Evolutionary conservation across 2,888 invertebrate species (phyloP).

Genomic region (Parnassius glacialis): DNA sequence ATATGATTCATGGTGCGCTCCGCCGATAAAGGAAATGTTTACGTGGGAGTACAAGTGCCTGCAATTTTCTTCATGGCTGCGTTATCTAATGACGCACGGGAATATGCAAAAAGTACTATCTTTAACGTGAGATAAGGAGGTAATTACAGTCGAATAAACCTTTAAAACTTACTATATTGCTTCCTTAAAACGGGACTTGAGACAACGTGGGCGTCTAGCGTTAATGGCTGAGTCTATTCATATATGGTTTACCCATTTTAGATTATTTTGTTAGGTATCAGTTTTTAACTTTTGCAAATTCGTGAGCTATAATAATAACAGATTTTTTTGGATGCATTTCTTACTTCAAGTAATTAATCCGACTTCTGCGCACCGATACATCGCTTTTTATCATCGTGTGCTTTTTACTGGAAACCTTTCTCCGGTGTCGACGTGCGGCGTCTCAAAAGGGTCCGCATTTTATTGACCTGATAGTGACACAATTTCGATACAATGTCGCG

Average conservation of each 20-base stretch:
- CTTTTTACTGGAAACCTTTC: conserved; percentile 50
- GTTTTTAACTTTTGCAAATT: too few relatives aligned
- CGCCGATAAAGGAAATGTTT: conserved; percentile 44
- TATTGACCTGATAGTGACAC: conserved; percentile 50
- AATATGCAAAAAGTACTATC: conserved; percentile 47
- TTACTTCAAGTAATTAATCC: conserved; percentile 22
- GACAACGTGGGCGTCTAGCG: conserved; percentile 38
- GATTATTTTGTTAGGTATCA: too few relatives aligned
- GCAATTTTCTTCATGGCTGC: conserved; percentile 56
- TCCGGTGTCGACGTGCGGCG: conserved; percentile 39
- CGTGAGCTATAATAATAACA: too few relatives aligned
- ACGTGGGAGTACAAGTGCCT: conserved; percentile 43
- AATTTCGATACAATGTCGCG: conserved; percentile 46
- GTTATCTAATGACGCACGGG: conserved; percentile 48
- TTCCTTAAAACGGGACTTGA: conserved; percentile 37
- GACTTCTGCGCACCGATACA: conserved; percentile 42
- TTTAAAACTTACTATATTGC: conserved; percentile 42
- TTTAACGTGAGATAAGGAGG: conserved; percentile 41
- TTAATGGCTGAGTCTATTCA: conserved; percentile 35
- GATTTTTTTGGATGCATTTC: neutral
- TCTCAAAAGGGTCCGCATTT: conserved; percentile 55
- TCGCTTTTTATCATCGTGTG: conserved; percentile 39
- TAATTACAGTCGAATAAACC: conserved; percentile 39
- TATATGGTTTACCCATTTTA: neutral
- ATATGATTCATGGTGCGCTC: conserved; percentile 39